Percentiles rank a stretch among this genome's conserved stretches.
These are phyloP conservation scores for Alligator mississippiensis DNA, from an alignment of 2,113 vertebrate species.

Conservation along the genomic window DNA sequence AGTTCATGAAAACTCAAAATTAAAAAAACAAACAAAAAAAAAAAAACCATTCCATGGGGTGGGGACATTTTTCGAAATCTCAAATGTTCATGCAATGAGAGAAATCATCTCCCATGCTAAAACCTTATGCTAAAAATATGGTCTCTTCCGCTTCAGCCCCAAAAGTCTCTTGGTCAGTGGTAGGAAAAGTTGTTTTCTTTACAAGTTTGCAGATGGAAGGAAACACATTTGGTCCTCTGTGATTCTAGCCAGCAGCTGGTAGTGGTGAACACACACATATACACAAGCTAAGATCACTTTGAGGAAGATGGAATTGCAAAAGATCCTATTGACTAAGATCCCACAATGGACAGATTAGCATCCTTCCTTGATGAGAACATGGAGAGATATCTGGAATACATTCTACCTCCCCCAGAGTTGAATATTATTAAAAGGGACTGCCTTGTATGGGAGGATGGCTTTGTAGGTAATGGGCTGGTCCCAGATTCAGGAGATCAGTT, in stretches of 20 bases:
- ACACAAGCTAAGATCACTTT: accelerated
- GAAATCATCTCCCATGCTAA: neutral
- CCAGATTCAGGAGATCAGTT: neutral
- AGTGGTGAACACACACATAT: neutral
- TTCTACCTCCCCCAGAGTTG: neutral
- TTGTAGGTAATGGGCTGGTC: neutral
- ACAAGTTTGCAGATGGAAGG: neutral
- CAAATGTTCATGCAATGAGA: accelerated
- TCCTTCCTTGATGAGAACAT: neutral
- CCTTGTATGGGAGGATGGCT: neutral
- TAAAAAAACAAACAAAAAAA: neutral
- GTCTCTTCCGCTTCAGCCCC: accelerated
- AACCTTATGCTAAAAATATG: neutral
- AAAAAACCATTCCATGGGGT: neutral
- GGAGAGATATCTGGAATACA: neutral
- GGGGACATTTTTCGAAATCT: neutral
- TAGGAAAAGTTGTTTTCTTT: neutral
- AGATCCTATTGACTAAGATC: neutral
- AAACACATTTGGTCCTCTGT: accelerated
- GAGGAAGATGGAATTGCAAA: neutral
- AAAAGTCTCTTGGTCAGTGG: accelerated
- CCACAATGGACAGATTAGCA: neutral
- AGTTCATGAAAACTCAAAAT: neutral
- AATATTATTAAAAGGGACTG: neutral
- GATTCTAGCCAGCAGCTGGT: neutral